A percentile compares a stretch with the other conserved stretches of the same genome.
These are phyloP conservation scores for Lasioglossum albipes DNA, from an alignment of 1,140 invertebrate species.

Conservation along the genomic window DNA sequence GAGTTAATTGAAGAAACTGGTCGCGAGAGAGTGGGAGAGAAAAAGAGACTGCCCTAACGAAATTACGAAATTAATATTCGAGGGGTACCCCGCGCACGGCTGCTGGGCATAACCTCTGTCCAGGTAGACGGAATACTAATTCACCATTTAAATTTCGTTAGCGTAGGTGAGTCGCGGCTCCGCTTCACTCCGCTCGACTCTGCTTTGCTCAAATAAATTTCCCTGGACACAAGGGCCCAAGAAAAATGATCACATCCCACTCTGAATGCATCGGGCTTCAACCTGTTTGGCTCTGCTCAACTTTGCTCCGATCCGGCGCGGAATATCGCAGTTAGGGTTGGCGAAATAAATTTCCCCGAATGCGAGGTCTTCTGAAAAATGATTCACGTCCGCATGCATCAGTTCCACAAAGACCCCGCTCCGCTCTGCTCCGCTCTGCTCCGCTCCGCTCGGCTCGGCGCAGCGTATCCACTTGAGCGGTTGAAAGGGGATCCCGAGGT, in stretches of 20 bases:
- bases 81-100: not conserved
- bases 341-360: constrained; percentile 36
- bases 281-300: too few relatives aligned
- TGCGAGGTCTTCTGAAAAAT: constrained; percentile 33
- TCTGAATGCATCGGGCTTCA: too few relatives aligned
- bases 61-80: constrained; percentile 18
- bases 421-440: too few relatives aligned
- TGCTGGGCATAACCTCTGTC: not conserved
- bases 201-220: too few relatives aligned
- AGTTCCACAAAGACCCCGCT: constrained; percentile 24
- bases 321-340: not conserved
- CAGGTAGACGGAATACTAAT: constrained; percentile 26
- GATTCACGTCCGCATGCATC: constrained; percentile 42
- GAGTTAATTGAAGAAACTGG: not conserved
- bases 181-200: too few relatives aligned
- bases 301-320: too few relatives aligned
- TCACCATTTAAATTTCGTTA: constrained; percentile 14
- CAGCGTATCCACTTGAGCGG: constrained; percentile 45
- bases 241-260: too few relatives aligned
- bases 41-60: too few relatives aligned
- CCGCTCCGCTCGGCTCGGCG: too few relatives aligned
- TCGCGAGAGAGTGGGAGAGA: too few relatives aligned
- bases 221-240: too few relatives aligned
- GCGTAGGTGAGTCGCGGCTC: too few relatives aligned
- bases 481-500: constrained; percentile 47